These are phyloP conservation scores for Proctacanthus coquilletti DNA, from an alignment of 1,140 invertebrate species.

Conservation along the genomic window DNA sequence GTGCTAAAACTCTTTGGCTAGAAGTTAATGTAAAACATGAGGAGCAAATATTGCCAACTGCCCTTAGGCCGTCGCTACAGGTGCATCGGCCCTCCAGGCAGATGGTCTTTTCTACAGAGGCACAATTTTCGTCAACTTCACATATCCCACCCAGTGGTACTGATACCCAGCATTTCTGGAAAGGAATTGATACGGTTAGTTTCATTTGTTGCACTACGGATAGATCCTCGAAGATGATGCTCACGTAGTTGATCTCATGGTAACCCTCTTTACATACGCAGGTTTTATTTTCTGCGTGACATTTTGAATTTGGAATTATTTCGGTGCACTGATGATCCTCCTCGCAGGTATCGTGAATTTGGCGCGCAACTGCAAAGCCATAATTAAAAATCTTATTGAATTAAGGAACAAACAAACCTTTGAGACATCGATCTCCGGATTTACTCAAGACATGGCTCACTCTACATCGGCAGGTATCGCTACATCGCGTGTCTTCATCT, in stretches of 20 bases:
- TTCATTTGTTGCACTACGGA: neutral
- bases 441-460: neutral
- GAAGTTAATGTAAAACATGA: neutral
- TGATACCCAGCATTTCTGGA: neutral
- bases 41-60: neutral
- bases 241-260: neutral
- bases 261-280: neutral
- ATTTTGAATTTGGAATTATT: neutral
- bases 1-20: conserved; percentile 1
- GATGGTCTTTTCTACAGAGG: neutral
- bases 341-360: neutral
- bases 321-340: conserved; percentile 1
- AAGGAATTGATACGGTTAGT: too few species aligned
- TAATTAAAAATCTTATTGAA: neutral
- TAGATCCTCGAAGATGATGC: too few species aligned
- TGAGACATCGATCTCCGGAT: neutral
- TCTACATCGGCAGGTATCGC: neutral
- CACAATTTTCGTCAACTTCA: neutral
- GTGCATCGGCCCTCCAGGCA: neutral
- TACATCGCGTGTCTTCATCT: neutral
- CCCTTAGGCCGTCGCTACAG: neutral
- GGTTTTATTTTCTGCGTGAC: neutral
- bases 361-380: neutral
- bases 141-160: neutral
- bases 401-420: neutral